A percentile compares a stretch with the other conserved stretches of the same genome.
Evolutionary conservation across 2,888 invertebrate species (phyloP).

Genomic region (Macrosiphum euphorbiae): DNA sequence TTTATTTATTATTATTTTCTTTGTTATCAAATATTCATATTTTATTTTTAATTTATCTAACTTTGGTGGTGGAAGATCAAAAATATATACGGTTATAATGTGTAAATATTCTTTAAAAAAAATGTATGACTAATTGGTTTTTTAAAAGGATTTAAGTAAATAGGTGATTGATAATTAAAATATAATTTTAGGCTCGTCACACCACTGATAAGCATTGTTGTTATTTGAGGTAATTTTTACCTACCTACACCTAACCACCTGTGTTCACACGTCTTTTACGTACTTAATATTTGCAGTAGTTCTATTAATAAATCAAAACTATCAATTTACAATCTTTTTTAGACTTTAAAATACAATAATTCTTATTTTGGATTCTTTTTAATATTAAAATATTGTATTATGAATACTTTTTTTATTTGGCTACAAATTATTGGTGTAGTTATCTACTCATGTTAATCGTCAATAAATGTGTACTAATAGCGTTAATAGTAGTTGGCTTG

Average conservation of each 20-base stretch:
- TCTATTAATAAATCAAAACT: not conserved
- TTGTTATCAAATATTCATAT: slow-evolving; percentile 12
- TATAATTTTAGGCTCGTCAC: slow-evolving; percentile 13
- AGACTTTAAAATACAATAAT: not conserved
- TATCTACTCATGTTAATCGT: not conserved
- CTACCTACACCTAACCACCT: slow-evolving; percentile 49
- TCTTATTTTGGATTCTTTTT: too few relatives aligned
- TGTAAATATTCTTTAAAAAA: not conserved
- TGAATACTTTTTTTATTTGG: not conserved
- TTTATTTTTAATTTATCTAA: slow-evolving; percentile 17
- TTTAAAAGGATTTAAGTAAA: not conserved
- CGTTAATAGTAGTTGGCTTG: not conserved
- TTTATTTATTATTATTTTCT: not conserved
- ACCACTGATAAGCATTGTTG: slow-evolving; percentile 15
- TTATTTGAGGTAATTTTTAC: slow-evolving; percentile 19
- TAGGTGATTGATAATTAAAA: not conserved
- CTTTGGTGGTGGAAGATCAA: not conserved
- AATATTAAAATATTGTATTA: too few relatives aligned
- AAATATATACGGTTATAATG: not conserved
- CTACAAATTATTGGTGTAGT: not conserved
- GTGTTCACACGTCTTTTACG: not conserved
- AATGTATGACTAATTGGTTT: not conserved
- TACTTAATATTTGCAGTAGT: not conserved
- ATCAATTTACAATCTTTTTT: not conserved
- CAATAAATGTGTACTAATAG: not conserved